phyloP scores from a whole-genome alignment of 92 coral and sea anemone genomes.

The Pocillopora meandrina region DNA sequence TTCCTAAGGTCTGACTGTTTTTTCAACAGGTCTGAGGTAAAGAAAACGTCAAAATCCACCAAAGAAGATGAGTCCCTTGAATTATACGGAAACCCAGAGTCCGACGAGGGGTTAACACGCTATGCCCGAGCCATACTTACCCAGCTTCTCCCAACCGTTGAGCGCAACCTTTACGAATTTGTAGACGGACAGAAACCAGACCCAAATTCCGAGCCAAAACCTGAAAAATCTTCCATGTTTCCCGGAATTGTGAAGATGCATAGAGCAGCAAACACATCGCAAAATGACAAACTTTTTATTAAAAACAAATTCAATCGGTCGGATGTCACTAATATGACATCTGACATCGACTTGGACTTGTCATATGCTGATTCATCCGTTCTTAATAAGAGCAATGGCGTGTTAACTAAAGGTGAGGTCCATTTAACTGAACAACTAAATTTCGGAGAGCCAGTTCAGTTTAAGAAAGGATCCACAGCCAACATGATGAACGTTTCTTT shows the following conservation, averaged over 20 bases:
- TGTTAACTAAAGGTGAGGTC: slow-evolving; percentile 40
- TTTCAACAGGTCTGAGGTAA: slow-evolving; percentile 19
- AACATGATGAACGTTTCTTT: slow-evolving; percentile 24
- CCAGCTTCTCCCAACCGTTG: slow-evolving; percentile 44
- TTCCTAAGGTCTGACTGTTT: neutral
- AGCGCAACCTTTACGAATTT: slow-evolving; percentile 49
- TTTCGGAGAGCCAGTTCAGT: slow-evolving; percentile 46
- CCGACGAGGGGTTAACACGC: slow-evolving; percentile 32
- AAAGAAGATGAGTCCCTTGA: slow-evolving; percentile 15
- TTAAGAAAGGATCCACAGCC: slow-evolving; percentile 20
- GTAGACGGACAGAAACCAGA: slow-evolving; percentile 24
- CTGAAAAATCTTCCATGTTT: slow-evolving; percentile 31
- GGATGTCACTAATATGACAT: slow-evolving; percentile 23
- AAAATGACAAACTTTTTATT: slow-evolving; percentile 23
- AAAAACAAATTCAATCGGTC: slow-evolving; percentile 43
- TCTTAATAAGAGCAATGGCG: slow-evolving; percentile 50
- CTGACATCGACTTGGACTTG: slow-evolving; percentile 54
- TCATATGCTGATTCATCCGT: slow-evolving; percentile 11
- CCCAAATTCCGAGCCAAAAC: neutral
- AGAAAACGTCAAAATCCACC: neutral
- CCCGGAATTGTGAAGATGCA: slow-evolving; percentile 65
- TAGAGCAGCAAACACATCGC: slow-evolving; percentile 44
- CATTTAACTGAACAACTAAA: slow-evolving; percentile 34
- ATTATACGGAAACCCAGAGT: slow-evolving; percentile 20
- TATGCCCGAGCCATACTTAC: slow-evolving; percentile 22